Evolutionary conservation across 2,797 vertebrate genomes (phyloP).

Genomic region (Sebastes umbrosus): DNA sequence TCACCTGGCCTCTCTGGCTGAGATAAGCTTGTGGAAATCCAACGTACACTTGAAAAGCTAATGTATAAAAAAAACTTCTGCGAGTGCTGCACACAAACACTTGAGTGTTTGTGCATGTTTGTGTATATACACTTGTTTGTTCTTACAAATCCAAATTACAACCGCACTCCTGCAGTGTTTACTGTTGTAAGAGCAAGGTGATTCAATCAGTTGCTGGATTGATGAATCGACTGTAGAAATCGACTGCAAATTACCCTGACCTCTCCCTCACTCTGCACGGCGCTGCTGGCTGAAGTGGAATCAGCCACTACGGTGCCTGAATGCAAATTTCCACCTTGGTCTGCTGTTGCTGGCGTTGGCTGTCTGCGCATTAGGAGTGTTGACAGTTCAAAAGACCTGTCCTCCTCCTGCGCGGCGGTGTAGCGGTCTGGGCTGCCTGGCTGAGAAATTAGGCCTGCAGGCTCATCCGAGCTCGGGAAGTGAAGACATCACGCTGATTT

Average conservation of each 20-base stretch:
- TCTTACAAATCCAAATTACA: constrained; percentile 45
- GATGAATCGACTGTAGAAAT: constrained; percentile 68
- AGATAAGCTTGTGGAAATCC: constrained; percentile 31
- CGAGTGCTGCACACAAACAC: background rate
- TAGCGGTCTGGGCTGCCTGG: constrained; percentile 28
- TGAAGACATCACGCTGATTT: constrained; percentile 74
- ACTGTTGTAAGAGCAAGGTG: constrained; percentile 35
- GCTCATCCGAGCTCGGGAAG: constrained; percentile 37
- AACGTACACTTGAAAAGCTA: constrained; percentile 7
- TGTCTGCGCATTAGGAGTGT: constrained; percentile 25
- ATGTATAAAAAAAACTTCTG: background rate
- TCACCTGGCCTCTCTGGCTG: constrained; percentile 33
- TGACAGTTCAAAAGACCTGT: constrained; percentile 58
- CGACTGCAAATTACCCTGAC: constrained; percentile 62
- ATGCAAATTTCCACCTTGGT: constrained; percentile 61
- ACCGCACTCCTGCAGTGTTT: constrained; percentile 31
- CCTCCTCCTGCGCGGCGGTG: constrained; percentile 22
- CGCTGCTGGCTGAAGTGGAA: constrained; percentile 30
- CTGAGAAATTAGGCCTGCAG: constrained; percentile 52
- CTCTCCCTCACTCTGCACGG: constrained; percentile 46
- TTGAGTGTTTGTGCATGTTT: background rate
- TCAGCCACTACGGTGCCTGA: constrained; percentile 31
- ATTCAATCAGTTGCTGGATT: constrained; percentile 63
- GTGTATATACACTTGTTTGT: constrained; percentile 25
- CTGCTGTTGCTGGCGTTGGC: constrained; percentile 13